These are phyloP conservation scores for Iselma pallidipennis DNA, from an alignment of 2,888 invertebrate genomes.

Conservation along the genomic window DNA sequence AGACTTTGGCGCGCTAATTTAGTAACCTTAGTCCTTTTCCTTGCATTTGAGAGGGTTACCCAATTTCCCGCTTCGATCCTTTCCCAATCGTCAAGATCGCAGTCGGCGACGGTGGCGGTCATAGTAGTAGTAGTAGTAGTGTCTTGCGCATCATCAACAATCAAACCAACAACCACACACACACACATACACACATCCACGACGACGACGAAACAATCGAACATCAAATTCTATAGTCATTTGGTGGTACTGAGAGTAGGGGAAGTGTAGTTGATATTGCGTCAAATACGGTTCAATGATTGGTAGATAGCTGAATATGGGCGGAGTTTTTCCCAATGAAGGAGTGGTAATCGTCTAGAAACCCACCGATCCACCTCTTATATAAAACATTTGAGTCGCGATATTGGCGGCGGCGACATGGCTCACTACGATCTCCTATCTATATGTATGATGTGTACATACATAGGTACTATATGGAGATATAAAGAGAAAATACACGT, in stretches of 20 bases:
- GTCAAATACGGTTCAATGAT: not conserved
- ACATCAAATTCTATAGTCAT: not conserved
- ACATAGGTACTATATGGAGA: no score
- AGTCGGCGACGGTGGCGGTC: no score
- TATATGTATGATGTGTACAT: no score
- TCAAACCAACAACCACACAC: constrained; percentile 7
- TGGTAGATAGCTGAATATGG: not conserved
- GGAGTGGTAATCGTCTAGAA: not conserved
- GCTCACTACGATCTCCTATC: not conserved
- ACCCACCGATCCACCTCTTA: not conserved
- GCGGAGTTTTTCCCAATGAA: not conserved
- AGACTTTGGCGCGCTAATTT: no score
- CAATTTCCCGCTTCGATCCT: no score
- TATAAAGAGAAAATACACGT: no score
- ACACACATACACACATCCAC: no score
- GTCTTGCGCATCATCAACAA: constrained; percentile 18
- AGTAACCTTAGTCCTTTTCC: no score
- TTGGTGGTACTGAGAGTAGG: not conserved
- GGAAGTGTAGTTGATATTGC: not conserved
- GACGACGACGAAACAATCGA: not conserved
- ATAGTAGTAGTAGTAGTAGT: no score
- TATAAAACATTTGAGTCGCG: not conserved
- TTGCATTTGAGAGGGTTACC: no score
- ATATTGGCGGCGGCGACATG: not conserved
- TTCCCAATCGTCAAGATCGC: no score